A percentile compares a stretch with the other conserved stretches of the same genome.
Evolutionary conservation across 1,140 invertebrate species (phyloP).

Genomic region (Oryctes rhinoceros): DNA sequence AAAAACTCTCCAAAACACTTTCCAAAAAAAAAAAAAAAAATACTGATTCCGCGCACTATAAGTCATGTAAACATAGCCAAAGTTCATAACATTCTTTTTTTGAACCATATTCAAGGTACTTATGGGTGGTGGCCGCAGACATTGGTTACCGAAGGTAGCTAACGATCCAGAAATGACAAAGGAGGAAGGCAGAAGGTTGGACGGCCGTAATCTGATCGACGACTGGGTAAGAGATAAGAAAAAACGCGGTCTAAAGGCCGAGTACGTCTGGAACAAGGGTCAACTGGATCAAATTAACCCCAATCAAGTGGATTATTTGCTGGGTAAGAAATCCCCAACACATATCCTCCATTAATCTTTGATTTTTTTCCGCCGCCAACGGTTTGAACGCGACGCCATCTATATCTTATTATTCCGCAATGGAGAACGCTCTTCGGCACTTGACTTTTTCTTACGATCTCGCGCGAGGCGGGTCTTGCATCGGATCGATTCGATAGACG

Average conservation of each 20-base stretch:
- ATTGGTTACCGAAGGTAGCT: constrained; percentile 72
- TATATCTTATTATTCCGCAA: background rate
- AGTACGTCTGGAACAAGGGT: constrained; percentile 72
- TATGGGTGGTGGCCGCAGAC: constrained; percentile 75
- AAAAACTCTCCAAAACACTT: no score
- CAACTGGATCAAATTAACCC: constrained; percentile 70
- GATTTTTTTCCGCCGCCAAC: background rate
- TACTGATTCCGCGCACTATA: no score
- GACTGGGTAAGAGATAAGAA: constrained; percentile 72
- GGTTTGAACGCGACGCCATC: background rate
- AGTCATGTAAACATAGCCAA: background rate
- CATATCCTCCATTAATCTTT: constrained; percentile 29
- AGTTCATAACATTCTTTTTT: background rate
- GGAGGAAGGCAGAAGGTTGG: constrained; percentile 71
- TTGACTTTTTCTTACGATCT: background rate
- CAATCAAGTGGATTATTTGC: constrained; percentile 72
- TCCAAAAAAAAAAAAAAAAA: no score
- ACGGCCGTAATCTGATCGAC: constrained; percentile 71
- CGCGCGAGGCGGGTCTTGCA: background rate
- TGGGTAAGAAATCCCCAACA: constrained; percentile 65
- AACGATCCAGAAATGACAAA: constrained; percentile 68
- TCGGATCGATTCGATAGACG: background rate
- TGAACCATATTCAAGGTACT: constrained; percentile 65
- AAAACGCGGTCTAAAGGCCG: constrained; percentile 62
- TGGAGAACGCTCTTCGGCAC: background rate